These are phyloP conservation scores for Entelurus aequoreus DNA, from an alignment of 2,113 vertebrate genomes.

Conservation along the genomic window DNA sequence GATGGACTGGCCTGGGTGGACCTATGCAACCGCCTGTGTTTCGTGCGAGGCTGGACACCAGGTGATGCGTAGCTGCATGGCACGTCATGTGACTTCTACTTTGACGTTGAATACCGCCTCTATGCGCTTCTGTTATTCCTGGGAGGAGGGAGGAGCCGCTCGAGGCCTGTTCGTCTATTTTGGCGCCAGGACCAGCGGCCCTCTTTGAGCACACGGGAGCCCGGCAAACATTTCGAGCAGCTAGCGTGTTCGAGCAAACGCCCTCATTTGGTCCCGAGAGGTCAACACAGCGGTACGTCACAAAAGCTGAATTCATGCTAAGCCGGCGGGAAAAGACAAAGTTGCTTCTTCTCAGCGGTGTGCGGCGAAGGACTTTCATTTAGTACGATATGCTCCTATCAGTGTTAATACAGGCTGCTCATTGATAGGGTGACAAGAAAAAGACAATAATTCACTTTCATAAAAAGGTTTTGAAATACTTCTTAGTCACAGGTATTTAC, in stretches of 20 bases:
- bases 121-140: constrained; percentile 63
- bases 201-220: constrained; percentile 34
- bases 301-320: constrained; percentile 65
- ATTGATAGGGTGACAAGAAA: too few relatives aligned
- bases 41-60: background rate
- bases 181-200: constrained; percentile 50
- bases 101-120: constrained; percentile 52
- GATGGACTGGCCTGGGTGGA: too few relatives aligned
- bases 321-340: constrained; percentile 36
- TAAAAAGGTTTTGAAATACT: too few relatives aligned
- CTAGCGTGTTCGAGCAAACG: constrained; percentile 59
- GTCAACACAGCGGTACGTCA: constrained; percentile 66
- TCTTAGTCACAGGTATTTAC: too few relatives aligned
- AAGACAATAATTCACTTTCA: too few relatives aligned
- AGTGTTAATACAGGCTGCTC: too few relatives aligned
- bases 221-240: constrained; percentile 44
- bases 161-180: constrained; percentile 20
- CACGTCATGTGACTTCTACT: constrained; percentile 41
- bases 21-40: too few relatives aligned
- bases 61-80: constrained; percentile 5
- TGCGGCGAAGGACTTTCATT: too few relatives aligned
- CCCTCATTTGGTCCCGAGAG: constrained; percentile 50
- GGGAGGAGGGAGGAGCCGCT: constrained; percentile 35
- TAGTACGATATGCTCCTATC: too few relatives aligned
- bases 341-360: constrained; percentile 15